Conservation (phyloP, 2,888 invertebrate genomes). For the Diarsia rubi region DNA sequence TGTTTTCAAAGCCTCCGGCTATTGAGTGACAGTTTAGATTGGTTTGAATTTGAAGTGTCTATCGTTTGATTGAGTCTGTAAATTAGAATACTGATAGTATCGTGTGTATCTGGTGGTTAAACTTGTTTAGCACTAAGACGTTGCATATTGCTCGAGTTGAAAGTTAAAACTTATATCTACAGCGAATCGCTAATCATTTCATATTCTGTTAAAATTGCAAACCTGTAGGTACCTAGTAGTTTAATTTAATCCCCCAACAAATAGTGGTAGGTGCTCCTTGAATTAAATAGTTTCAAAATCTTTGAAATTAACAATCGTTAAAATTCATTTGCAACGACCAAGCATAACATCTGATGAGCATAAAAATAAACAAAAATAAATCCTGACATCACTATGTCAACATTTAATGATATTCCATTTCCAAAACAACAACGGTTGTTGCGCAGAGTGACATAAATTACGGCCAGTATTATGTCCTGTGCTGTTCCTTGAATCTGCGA, state of each 20-base stretch:
- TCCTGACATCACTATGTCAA: slow-evolving; percentile 45
- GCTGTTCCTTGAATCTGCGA: slow-evolving; percentile 75
- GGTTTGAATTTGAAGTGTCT: slow-evolving; percentile 17
- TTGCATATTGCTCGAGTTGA: background rate
- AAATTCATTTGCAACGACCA: background rate
- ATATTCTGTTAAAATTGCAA: background rate
- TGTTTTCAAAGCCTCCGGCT: slow-evolving; percentile 38
- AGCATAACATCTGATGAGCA: slow-evolving; percentile 35
- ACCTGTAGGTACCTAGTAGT: too few species aligned
- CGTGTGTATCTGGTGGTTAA: slow-evolving; percentile 4
- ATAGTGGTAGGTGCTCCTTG: background rate
- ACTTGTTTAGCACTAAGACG: slow-evolving; percentile 3
- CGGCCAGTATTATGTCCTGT: slow-evolving; percentile 71
- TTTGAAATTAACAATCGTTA: background rate
- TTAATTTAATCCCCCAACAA: background rate
- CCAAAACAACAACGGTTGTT: slow-evolving; percentile 63
- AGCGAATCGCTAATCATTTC: background rate
- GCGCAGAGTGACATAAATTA: slow-evolving; percentile 77
- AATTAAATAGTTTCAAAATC: background rate
- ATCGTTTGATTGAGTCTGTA: slow-evolving; percentile 8
- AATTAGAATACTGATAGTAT: slow-evolving; percentile 2
- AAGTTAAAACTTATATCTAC: background rate
- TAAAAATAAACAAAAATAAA: slow-evolving; percentile 48
- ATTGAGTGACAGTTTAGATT: slow-evolving; percentile 21
- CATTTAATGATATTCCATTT: slow-evolving; percentile 62